phyloP scores from a whole-genome alignment of 2,113 vertebrate genomes.

The Gymnobelideus leadbeateri region DNA sequence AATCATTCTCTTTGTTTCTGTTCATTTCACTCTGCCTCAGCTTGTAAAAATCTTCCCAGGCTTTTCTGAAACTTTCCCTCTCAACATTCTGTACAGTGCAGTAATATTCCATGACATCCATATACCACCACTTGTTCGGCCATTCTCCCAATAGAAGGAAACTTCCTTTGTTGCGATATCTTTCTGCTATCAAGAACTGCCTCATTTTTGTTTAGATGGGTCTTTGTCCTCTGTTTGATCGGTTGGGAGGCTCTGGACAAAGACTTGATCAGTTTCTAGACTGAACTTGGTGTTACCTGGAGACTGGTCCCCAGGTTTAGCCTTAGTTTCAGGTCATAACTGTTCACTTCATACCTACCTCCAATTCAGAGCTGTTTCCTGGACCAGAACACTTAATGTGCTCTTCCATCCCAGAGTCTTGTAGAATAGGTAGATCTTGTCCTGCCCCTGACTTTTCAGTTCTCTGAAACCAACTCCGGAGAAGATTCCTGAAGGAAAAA shows the following conservation, averaged over 20 bases:
- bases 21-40: background rate
- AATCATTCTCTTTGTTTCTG: background rate
- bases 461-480: background rate
- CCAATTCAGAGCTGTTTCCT: background rate
- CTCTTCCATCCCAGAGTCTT: background rate
- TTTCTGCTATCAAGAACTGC: too few relatives aligned
- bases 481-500: background rate
- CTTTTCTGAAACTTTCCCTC: background rate
- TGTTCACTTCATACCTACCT: background rate
- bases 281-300: too few relatives aligned
- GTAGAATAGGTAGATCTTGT: background rate
- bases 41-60: background rate
- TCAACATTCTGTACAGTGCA: background rate
- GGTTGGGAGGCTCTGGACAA: too few relatives aligned
- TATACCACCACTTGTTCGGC: too few relatives aligned
- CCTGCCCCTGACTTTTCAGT: background rate
- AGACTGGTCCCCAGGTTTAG: too few relatives aligned
- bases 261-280: too few relatives aligned
- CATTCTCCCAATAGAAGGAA: too few relatives aligned
- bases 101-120: background rate
- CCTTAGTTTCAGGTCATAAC: too few relatives aligned
- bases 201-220: too few relatives aligned
- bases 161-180: too few relatives aligned
- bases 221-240: too few relatives aligned
- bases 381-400: background rate